phyloP scores from a whole-genome alignment of 2,888 invertebrate genomes.

The Plagodis dolabraria region DNA sequence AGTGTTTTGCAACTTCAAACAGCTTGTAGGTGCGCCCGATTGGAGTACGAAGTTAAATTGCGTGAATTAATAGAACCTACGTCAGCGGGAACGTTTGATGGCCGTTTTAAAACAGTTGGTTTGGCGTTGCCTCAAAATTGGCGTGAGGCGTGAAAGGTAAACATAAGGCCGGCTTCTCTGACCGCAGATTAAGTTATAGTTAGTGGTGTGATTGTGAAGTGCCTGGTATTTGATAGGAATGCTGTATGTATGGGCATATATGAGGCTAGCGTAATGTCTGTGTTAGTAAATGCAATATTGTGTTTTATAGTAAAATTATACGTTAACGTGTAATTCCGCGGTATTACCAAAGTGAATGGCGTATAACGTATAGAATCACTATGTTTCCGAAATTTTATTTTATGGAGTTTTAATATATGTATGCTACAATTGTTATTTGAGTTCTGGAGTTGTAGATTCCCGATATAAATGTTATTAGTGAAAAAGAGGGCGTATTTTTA shows the following conservation, averaged over 20 bases:
- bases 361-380: too few species aligned
- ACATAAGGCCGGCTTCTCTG: conserved; percentile 26
- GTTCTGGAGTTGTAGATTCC: too few species aligned
- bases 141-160: conserved; percentile 51
- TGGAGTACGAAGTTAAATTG: conserved; percentile 31
- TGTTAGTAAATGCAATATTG: not conserved
- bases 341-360: not conserved
- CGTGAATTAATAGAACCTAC: conserved; percentile 13
- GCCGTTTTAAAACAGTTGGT: conserved; percentile 28
- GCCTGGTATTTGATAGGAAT: not conserved
- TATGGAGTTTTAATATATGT: too few species aligned
- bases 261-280: conserved; percentile 6
- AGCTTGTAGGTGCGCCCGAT: conserved; percentile 35
- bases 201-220: conserved; percentile 7
- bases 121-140: conserved; percentile 49
- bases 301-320: not conserved
- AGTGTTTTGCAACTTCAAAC: conserved; percentile 36
- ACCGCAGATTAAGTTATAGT: conserved; percentile 7
- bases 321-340: not conserved
- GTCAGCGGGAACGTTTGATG: conserved; percentile 13
- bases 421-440: too few species aligned
- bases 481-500: too few species aligned
- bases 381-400: too few species aligned
- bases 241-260: not conserved
- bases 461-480: too few species aligned